Conservation (phyloP, 2,888 invertebrate species). For the Helicoverpa assulta region DNA sequence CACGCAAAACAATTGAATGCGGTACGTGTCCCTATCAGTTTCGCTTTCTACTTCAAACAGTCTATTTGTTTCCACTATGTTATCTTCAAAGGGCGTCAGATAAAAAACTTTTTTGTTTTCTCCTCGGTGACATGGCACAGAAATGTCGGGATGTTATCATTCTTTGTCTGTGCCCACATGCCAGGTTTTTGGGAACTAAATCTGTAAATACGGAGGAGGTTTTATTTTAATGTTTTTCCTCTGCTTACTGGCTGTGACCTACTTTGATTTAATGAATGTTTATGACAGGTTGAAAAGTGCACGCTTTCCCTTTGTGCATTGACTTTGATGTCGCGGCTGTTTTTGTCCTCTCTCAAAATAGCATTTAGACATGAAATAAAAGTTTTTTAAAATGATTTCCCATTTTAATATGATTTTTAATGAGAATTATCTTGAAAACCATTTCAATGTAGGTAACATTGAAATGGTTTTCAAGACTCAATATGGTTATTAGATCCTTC, state of each 20-base stretch:
- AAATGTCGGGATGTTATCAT: conserved; percentile 50
- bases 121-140: conserved; percentile 44
- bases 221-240: conserved; percentile 5
- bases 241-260: neutral
- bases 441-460: no score
- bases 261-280: conserved; percentile 2
- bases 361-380: no score
- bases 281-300: conserved; percentile 2
- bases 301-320: neutral
- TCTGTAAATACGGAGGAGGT: conserved; percentile 15
- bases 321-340: neutral
- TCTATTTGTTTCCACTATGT: conserved; percentile 60
- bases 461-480: neutral
- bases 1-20: conserved; percentile 38
- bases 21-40: conserved; percentile 29
- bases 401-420: conserved; percentile 5
- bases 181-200: conserved; percentile 30
- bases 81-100: conserved; percentile 69
- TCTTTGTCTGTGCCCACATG: conserved; percentile 53
- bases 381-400: conserved; percentile 1
- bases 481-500: neutral
- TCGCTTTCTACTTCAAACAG: conserved; percentile 59
- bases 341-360: neutral
- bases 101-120: conserved; percentile 66
- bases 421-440: no score